Evolutionary conservation across 2,888 invertebrate species (phyloP).

Genomic region (Bugulina stolonifera): DNA sequence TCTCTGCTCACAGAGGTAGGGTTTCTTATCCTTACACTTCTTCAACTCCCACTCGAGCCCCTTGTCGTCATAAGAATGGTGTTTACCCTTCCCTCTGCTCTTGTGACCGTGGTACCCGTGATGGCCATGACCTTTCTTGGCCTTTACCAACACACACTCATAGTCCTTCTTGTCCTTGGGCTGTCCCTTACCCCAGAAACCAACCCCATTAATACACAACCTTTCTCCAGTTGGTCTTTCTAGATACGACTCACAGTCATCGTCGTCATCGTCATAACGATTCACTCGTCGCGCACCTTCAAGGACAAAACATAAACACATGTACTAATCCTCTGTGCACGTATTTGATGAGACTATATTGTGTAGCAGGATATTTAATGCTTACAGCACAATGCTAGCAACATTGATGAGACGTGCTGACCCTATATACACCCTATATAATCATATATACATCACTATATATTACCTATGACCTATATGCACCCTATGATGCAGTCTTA

Average conservation of each 20-base stretch:
- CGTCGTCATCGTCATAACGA: not conserved
- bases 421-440: no score
- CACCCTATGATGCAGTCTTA: not conserved
- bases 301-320: no score
- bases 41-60: conserved; percentile 20
- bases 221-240: not conserved
- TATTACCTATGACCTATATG: not conserved
- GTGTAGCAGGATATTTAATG: no score
- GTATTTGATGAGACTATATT: no score
- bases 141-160: conserved; percentile 1
- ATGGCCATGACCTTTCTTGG: conserved; percentile 10
- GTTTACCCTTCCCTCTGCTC: not conserved
- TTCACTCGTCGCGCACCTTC: not conserved
- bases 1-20: not conserved
- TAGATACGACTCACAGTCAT: not conserved
- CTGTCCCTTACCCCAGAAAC: conserved; percentile 4
- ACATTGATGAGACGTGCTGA: no score
- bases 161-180: conserved; percentile 12
- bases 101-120: not conserved
- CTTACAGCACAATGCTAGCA: no score
- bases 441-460: no score
- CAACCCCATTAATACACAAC: not conserved
- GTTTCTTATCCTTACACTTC: conserved; percentile 24
- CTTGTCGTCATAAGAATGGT: not conserved
- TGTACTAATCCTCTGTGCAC: no score